Evolutionary conservation across 2,113 vertebrate species (phyloP).

Genomic region (Rhinolophus ferrumequinum): DNA sequence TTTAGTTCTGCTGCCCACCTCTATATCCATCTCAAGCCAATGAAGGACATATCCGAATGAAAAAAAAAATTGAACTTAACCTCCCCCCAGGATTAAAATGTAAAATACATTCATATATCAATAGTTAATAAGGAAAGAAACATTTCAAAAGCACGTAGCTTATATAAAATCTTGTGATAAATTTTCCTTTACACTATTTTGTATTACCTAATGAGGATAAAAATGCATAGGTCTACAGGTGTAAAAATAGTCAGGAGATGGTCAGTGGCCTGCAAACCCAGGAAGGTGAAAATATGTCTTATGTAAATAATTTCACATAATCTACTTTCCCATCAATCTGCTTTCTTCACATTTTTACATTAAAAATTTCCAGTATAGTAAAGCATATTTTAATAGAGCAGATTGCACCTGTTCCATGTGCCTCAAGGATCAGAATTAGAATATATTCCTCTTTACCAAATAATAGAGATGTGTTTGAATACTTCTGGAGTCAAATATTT

Average conservation of each 20-base stretch:
- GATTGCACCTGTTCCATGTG: neutral
- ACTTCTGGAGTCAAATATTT: neutral
- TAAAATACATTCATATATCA: neutral
- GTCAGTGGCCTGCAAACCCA: neutral
- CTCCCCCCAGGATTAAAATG: neutral
- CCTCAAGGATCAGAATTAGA: conserved; percentile 43
- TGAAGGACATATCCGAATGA: neutral
- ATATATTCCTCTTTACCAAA: conserved; percentile 35
- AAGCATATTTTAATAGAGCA: neutral
- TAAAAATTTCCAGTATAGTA: neutral
- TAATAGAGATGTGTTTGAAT: neutral
- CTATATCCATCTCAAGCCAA: neutral
- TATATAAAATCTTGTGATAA: neutral
- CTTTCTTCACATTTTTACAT: conserved; percentile 8
- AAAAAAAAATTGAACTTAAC: neutral
- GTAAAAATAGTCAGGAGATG: neutral
- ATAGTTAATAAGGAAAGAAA: neutral
- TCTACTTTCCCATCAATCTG: neutral
- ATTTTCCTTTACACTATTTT: neutral
- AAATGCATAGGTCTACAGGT: neutral
- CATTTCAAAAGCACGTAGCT: neutral
- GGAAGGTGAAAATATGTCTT: neutral
- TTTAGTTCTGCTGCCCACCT: neutral
- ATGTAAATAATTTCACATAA: neutral
- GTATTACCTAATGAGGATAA: neutral